Evolutionary conservation across 2,797 vertebrate species (phyloP).

Genomic region (Parauchenoglanis punctatus): DNA sequence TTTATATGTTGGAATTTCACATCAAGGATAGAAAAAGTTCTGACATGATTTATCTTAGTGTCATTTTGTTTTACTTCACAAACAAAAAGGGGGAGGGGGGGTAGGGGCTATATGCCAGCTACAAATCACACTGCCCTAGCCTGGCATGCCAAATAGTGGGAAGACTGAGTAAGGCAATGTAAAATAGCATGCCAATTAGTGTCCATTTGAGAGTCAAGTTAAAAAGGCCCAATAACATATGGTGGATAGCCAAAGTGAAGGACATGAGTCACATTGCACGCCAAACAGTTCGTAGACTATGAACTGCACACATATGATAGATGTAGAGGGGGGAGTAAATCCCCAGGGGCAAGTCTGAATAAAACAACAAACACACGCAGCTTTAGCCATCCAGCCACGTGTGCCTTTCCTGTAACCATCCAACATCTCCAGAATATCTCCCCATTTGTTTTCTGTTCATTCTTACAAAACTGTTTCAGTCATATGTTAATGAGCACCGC

Average conservation of each 20-base stretch:
- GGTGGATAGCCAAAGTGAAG: neutral
- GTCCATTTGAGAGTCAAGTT: conserved; percentile 16
- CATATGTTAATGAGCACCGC: conserved; percentile 57
- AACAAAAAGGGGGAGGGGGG: no score
- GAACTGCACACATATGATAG: neutral
- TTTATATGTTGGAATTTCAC: no score
- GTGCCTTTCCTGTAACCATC: conserved; percentile 73
- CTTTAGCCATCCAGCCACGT: conserved; percentile 79
- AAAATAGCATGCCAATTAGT: conserved; percentile 24
- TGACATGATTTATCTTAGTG: no score
- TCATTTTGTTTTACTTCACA: no score
- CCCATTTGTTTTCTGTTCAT: conserved; percentile 28
- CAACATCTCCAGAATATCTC: conserved; percentile 12
- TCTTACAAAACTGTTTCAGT: conserved; percentile 28
- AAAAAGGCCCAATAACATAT: conserved; percentile 24
- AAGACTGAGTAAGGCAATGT: neutral
- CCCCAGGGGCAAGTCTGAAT: neutral
- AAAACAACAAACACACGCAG: conserved; percentile 56
- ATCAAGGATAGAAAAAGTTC: no score
- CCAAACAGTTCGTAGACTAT: conserved; percentile 1
- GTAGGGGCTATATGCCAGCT: neutral
- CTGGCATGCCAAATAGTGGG: conserved; percentile 26
- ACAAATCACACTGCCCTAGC: conserved; percentile 20
- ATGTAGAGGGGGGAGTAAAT: neutral
- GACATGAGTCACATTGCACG: conserved; percentile 10